Conservation (phyloP, 2,797 vertebrate species). For the Neostethus bicornis region DNA sequence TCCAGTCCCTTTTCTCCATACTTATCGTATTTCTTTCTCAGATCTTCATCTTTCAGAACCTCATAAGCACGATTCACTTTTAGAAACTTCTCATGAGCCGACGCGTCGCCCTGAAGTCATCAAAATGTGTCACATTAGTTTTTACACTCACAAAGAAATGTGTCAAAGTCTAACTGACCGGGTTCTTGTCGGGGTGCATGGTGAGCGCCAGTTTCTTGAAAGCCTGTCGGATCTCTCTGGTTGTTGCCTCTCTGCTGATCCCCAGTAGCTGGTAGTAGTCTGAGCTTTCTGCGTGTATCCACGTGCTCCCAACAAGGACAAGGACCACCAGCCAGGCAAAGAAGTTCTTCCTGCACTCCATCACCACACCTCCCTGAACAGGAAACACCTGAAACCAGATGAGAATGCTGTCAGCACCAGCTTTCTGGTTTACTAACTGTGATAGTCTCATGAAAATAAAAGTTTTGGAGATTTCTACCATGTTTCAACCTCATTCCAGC, state of each 20-base stretch:
- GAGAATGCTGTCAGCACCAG: neutral
- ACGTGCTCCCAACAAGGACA: constrained; percentile 63
- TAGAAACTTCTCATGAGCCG: constrained; percentile 94
- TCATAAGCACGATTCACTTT: constrained; percentile 96
- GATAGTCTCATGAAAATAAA: no score
- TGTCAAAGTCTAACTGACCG: constrained; percentile 63
- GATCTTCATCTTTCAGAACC: constrained; percentile 95
- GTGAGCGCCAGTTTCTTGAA: constrained; percentile 96
- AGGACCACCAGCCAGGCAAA: constrained; percentile 54
- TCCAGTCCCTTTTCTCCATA: constrained; percentile 95
- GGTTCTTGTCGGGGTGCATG: constrained; percentile 98
- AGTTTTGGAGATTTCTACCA: no score
- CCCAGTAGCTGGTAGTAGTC: constrained; percentile 92
- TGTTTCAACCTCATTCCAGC: no score
- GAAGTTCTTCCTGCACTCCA: constrained; percentile 13
- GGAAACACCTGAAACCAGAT: constrained; percentile 13
- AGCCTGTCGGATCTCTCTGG: constrained; percentile 92
- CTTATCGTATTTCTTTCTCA: constrained; percentile 97
- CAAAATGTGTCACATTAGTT: fast-evolving
- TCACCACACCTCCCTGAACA: constrained; percentile 17
- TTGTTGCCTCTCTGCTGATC: constrained; percentile 87
- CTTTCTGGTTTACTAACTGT: no score
- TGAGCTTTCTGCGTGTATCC: constrained; percentile 74
- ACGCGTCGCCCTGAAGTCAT: constrained; percentile 84
- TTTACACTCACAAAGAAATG: no score